phyloP scores from a whole-genome alignment of 2,113 vertebrate genomes.

The Salvelinus namaycush region DNA sequence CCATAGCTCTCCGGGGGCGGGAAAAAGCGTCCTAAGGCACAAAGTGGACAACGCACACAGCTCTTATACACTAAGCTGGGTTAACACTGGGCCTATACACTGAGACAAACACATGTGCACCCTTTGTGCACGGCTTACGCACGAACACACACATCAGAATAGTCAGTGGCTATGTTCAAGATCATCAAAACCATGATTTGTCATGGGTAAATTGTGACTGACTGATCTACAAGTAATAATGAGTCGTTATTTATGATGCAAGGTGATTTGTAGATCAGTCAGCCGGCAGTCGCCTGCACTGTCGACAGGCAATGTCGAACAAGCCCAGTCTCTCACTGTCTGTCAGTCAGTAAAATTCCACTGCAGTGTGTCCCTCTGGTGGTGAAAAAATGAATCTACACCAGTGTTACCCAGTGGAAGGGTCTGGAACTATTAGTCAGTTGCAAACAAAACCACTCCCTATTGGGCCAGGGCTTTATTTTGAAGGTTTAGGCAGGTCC shows the following conservation, averaged over 20 bases:
- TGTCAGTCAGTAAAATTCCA: background rate
- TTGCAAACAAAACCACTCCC: background rate
- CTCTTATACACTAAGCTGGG: slow-evolving; percentile 76
- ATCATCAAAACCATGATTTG: background rate
- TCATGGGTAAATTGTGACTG: too few species aligned
- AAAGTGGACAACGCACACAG: slow-evolving; percentile 53
- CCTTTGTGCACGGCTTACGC: background rate
- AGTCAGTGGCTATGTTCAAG: too few species aligned
- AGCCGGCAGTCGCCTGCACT: too few species aligned
- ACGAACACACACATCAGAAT: background rate
- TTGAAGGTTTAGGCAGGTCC: too few species aligned
- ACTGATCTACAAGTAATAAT: too few species aligned
- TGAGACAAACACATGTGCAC: slow-evolving; percentile 2
- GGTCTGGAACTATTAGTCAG: background rate
- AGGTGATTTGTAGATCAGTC: too few species aligned
- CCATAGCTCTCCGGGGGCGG: slow-evolving; percentile 60
- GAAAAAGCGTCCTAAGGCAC: slow-evolving; percentile 62
- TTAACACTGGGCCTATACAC: slow-evolving; percentile 53
- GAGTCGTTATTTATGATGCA: too few species aligned
- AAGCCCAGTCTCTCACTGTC: too few species aligned
- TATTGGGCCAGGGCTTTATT: too few species aligned
- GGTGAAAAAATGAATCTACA: slow-evolving; percentile 29
- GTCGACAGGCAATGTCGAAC: too few species aligned
- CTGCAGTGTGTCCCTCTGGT: slow-evolving; percentile 51
- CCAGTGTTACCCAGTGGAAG: background rate